Conservation (phyloP, 2,888 invertebrate genomes). For the Cantharis rustica region DNA sequence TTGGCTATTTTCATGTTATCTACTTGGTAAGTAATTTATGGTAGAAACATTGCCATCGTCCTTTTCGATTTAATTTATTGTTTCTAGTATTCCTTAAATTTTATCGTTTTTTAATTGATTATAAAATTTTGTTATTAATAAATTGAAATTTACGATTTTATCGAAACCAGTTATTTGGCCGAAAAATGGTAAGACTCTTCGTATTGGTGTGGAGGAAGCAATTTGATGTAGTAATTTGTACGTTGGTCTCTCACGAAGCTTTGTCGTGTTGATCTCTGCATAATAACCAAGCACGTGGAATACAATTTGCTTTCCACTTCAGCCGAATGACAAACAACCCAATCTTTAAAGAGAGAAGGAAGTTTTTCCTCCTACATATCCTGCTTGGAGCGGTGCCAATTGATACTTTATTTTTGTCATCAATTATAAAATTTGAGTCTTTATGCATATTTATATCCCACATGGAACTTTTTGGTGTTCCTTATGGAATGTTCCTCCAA, state of each 20-base stretch:
- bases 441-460: not conserved
- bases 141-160: not conserved
- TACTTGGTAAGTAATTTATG: not conserved
- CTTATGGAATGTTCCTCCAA: not conserved
- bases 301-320: not conserved
- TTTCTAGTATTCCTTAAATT: not conserved
- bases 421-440: not conserved
- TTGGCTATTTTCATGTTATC: slow-evolving; percentile 11
- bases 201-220: not conserved
- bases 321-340: not conserved
- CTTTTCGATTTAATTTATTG: not conserved
- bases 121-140: not conserved
- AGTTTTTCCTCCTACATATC: not conserved
- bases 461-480: not conserved
- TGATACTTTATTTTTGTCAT: not conserved
- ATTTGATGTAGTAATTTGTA: not conserved
- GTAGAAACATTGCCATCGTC: not conserved
- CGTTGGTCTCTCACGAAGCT: not conserved
- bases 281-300: slow-evolving; percentile 3
- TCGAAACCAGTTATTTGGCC: not conserved
- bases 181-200: not conserved
- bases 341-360: not conserved
- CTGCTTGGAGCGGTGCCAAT: not conserved
- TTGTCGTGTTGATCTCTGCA: slow-evolving; percentile 2
- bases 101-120: not conserved